These are phyloP conservation scores for Metridium senile DNA, from an alignment of 92 coral and sea anemone genomes.

Conservation along the genomic window DNA sequence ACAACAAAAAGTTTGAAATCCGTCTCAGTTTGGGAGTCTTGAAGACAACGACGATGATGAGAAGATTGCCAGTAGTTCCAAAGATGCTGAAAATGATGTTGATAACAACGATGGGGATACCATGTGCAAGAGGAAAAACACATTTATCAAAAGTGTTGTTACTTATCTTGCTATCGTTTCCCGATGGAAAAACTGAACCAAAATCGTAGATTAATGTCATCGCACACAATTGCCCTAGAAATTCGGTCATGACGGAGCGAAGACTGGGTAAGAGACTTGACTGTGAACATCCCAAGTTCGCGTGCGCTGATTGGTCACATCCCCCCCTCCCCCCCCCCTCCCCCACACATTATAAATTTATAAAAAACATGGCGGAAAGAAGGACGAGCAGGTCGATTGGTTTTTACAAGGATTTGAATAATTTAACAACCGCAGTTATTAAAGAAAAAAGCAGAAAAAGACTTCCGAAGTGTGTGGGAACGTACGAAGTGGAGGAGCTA, in stretches of 20 bases:
- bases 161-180: not conserved
- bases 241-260: conserved; percentile 24
- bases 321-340: too few relatives aligned
- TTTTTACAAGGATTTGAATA: conserved; percentile 27
- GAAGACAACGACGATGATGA: not conserved
- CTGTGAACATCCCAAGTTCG: conserved; percentile 30
- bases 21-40: conserved; percentile 5
- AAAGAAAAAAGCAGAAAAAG: conserved; percentile 4
- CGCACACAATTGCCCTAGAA: too few relatives aligned
- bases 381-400: conserved; percentile 10
- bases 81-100: conserved; percentile 13
- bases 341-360: conserved; percentile 20
- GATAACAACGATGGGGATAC: conserved; percentile 9
- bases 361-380: conserved; percentile 26
- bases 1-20: conserved; percentile 8
- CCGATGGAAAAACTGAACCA: not conserved
- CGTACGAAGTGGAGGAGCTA: conserved; percentile 24
- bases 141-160: not conserved
- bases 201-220: not conserved
- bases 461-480: conserved; percentile 27
- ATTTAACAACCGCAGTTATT: conserved; percentile 27
- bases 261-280: conserved; percentile 35
- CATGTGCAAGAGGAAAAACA: conserved; percentile 17
- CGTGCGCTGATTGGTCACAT: conserved; percentile 30
- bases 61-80: conserved; percentile 13